A percentile compares a stretch with the other conserved stretches of the same genome.
These are phyloP conservation scores for Vesta saturnalis DNA, from an alignment of 2,888 invertebrate species.

Conservation along the genomic window DNA sequence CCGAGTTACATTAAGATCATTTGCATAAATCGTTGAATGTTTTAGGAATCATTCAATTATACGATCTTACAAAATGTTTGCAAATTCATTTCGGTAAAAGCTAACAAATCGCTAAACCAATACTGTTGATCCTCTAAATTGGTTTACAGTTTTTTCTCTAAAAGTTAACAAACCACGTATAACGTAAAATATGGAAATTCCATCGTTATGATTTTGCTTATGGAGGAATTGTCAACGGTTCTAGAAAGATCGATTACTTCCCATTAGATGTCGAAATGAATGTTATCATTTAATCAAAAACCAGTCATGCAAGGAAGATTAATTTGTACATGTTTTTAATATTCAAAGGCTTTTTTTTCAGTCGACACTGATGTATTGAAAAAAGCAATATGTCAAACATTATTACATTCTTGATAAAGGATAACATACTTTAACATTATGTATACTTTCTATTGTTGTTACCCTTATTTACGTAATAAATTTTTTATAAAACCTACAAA, in stretches of 20 bases:
- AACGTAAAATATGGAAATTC: background rate
- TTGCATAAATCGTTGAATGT: background rate
- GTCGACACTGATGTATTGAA: conserved; percentile 6
- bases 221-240: background rate
- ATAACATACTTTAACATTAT: background rate
- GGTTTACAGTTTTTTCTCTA: conserved; percentile 25
- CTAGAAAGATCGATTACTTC: background rate
- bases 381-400: conserved; percentile 11
- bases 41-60: background rate
- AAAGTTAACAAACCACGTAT: too few relatives aligned
- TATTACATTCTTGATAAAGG: conserved; percentile 3
- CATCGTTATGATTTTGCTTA: background rate
- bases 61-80: background rate
- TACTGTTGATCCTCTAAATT: background rate
- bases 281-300: conserved; percentile 8
- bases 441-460: background rate
- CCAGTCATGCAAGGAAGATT: conserved; percentile 4
- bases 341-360: conserved; percentile 7
- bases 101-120: background rate
- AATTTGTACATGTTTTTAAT: conserved; percentile 4
- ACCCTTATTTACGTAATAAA: too few relatives aligned
- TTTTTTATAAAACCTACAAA: too few relatives aligned
- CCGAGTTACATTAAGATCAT: background rate
- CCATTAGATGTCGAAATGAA: conserved; percentile 7
- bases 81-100: background rate